Percentiles rank a stretch among this genome's conserved stretches.
Evolutionary conservation across 2,888 invertebrate genomes (phyloP).

Genomic region (Terebella lapidaria): DNA sequence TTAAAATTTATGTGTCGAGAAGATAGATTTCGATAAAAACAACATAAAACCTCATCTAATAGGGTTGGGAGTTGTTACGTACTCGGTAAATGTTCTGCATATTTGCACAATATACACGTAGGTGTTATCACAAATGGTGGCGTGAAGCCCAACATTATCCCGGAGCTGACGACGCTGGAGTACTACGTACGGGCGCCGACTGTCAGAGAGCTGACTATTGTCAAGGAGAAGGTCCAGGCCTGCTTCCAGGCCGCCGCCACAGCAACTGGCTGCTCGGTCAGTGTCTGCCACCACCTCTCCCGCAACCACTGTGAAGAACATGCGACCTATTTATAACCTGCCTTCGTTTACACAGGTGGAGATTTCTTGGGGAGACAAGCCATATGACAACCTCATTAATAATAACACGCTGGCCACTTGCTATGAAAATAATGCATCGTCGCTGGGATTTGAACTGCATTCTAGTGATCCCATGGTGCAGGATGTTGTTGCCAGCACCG

Average conservation of each 20-base stretch:
- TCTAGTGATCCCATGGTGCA: not conserved
- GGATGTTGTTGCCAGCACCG: not conserved
- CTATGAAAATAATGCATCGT: not conserved
- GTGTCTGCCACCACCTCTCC: too few relatives aligned
- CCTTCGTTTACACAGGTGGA: constrained; percentile 3
- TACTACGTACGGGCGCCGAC: constrained; percentile 37
- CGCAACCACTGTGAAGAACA: too few relatives aligned
- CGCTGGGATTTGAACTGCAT: not conserved
- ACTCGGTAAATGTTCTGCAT: too few relatives aligned
- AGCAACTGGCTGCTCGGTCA: constrained; percentile 39
- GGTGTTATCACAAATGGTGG: constrained; percentile 39
- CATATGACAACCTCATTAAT: not conserved
- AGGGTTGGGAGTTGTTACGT: too few relatives aligned
- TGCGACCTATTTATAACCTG: too few relatives aligned
- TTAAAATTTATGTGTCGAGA: too few relatives aligned
- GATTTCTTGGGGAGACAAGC: not conserved
- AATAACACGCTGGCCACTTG: not conserved
- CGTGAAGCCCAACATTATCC: constrained; percentile 36
- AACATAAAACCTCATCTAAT: too few relatives aligned
- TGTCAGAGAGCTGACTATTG: constrained; percentile 30
- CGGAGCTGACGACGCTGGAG: constrained; percentile 36
- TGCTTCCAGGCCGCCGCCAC: constrained; percentile 41
- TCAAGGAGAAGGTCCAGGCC: constrained; percentile 28
- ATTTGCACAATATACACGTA: too few relatives aligned
- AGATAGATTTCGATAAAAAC: too few relatives aligned